Evolutionary conservation across 2,113 vertebrate species (phyloP), one percentile per base, ranked within the genome.

Genomic region (Protobothrops flavoviridis): DNA sequence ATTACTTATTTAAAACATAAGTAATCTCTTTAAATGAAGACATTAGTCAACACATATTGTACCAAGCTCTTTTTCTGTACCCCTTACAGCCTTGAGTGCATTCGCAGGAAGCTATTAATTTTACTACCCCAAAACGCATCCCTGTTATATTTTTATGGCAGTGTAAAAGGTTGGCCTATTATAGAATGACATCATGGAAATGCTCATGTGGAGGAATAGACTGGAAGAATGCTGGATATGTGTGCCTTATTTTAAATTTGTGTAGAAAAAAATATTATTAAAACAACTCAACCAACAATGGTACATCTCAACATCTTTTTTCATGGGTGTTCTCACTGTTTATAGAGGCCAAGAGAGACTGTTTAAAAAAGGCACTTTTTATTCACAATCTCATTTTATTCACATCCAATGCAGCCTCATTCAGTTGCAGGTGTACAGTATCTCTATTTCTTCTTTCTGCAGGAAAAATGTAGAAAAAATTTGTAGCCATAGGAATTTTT

Each of bases 21-120:
- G 5, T 21, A 39, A 95, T 95, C 88, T 87, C 61, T 87, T 94
- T 43, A 94, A 95, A 92, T 39, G 33, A 93, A 90, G 85, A 74
- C 2, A 0, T 91, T 88, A 48, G 24, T 90, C 59, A 45, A 93
- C 24, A 1, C 0, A 0, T 10, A 24, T 50, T 50, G 45, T 48
- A 48, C n/a, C 15, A 74, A 74, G 43, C 21, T 48, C 23, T 88
- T 92, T 94, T 90, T 74, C 64, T 87, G 69, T n/a, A 0, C 0
- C 50, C 93, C 89, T 3, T 39, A 4, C 15, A 61, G 74, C 2
- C 81, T 92, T 61, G 59, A 39, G 45, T 55, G 39, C 33, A 48
- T 87, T 69, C 90, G 13, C 10, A 13, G 69, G 33, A 81, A 81
- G 33, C 33, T 81, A 81, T 81, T 81, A 81, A 81, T 91, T 94